Evolutionary conservation across 2,797 vertebrate genomes (phyloP).

Genomic region (Anguilla megastoma): DNA sequence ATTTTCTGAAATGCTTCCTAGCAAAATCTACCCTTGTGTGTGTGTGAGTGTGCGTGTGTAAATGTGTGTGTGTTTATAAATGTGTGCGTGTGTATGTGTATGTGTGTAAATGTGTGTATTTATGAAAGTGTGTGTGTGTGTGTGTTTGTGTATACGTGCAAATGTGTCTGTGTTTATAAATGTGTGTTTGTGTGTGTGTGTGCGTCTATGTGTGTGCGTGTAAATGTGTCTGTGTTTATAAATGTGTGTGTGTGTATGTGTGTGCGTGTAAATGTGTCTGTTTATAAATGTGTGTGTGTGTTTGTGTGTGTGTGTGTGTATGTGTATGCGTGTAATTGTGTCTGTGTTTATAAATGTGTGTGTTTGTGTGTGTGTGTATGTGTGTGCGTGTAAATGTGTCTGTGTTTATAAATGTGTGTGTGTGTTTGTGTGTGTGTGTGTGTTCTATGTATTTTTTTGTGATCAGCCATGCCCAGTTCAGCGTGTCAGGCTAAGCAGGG

Average conservation of each 20-base stretch:
- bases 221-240: too few species aligned
- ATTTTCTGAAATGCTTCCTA: neutral
- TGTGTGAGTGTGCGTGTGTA: neutral
- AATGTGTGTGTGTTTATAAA: too few species aligned
- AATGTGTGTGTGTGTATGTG: neutral
- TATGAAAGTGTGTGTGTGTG: too few species aligned
- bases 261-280: too few species aligned
- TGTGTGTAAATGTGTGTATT: neutral
- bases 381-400: neutral
- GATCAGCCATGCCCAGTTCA: neutral
- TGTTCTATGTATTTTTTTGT: neutral
- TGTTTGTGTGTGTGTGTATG: too few species aligned
- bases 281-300: too few species aligned
- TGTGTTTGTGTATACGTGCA: neutral
- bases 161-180: neutral
- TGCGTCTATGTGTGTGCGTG: too few species aligned
- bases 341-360: too few species aligned
- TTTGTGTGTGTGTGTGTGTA: too few species aligned
- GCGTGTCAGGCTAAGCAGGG: neutral
- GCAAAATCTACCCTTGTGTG: neutral
- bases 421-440: neutral
- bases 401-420: neutral
- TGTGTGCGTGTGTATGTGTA: too few species aligned
- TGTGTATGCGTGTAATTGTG: too few species aligned
- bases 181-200: too few species aligned